Evolutionary conservation across 2,797 vertebrate species (phyloP).

Genomic region (Pseudomugil gertrudae): DNA sequence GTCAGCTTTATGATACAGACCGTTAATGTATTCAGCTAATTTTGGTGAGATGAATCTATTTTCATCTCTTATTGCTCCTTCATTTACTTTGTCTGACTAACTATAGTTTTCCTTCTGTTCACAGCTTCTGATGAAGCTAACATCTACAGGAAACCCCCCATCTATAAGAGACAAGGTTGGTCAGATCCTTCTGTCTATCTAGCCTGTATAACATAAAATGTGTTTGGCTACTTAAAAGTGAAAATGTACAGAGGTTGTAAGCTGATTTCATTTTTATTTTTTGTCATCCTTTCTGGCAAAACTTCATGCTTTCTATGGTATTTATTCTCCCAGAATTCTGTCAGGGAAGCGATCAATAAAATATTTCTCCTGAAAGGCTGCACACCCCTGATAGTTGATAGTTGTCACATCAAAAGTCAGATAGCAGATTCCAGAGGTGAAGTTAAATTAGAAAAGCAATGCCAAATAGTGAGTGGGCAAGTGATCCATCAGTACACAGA

Average conservation of each 20-base stretch:
- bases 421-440: slow-evolving; percentile 33
- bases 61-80: background rate
- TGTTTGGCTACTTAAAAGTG: no score
- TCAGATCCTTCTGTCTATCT: slow-evolving; percentile 18
- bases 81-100: slow-evolving; percentile 12
- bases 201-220: no score
- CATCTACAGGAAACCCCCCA: slow-evolving; percentile 95
- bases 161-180: slow-evolving; percentile 94
- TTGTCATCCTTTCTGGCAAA: slow-evolving; percentile 1
- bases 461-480: slow-evolving; percentile 27
- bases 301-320: slow-evolving; percentile 17
- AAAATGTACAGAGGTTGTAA: slow-evolving; percentile 8
- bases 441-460: slow-evolving; percentile 26
- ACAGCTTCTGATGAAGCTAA: slow-evolving; percentile 90
- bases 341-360: slow-evolving; percentile 7
- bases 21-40: slow-evolving; percentile 47
- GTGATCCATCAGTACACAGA: slow-evolving; percentile 54
- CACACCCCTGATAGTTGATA: slow-evolving; percentile 1
- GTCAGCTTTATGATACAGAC: slow-evolving; percentile 54
- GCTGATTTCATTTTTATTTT: slow-evolving; percentile 10
- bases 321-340: slow-evolving; percentile 6
- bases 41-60: slow-evolving; percentile 30
- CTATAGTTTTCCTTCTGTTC: slow-evolving; percentile 44
- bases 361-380: slow-evolving; percentile 6
- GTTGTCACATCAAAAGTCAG: slow-evolving; percentile 14